Percentiles rank a stretch among this genome's conserved stretches.
These are phyloP conservation scores for Chloroceryle inda DNA, from an alignment of 2,797 vertebrate genomes.

Conservation along the genomic window DNA sequence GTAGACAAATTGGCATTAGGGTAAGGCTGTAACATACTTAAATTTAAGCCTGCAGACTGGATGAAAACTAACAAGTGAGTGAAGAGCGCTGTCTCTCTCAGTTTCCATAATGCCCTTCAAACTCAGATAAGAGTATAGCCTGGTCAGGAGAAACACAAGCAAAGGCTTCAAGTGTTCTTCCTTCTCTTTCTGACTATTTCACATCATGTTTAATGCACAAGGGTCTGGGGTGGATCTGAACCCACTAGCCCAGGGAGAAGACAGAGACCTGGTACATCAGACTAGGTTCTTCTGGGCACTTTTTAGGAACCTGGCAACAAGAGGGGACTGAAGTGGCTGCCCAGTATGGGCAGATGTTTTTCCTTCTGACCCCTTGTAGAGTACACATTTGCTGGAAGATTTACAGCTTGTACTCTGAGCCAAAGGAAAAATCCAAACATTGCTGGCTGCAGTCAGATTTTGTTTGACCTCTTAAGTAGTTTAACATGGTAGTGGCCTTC, in stretches of 20 bases:
- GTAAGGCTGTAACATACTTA: neutral
- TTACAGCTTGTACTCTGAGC: slow-evolving; percentile 37
- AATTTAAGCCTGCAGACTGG: neutral
- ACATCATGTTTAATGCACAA: neutral
- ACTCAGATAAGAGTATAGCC: neutral
- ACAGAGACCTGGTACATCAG: neutral
- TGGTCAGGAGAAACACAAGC: neutral
- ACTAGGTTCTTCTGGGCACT: slow-evolving; percentile 1
- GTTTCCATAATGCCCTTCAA: neutral
- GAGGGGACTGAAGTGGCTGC: neutral
- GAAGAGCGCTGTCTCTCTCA: neutral
- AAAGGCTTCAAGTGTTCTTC: neutral
- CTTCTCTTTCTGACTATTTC: neutral
- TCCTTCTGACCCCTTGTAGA: slow-evolving; percentile 55
- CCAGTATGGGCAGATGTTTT: slow-evolving; percentile 39
- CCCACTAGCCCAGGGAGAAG: neutral
- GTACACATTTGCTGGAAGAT: slow-evolving; percentile 48
- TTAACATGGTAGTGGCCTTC: slow-evolving; percentile 56
- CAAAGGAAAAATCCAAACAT: slow-evolving; percentile 68
- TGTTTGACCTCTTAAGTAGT: slow-evolving; percentile 65
- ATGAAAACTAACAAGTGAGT: neutral
- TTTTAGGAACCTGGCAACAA: slow-evolving; percentile 40
- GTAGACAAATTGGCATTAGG: neutral
- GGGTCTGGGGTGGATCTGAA: neutral
- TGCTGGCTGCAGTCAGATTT: slow-evolving; percentile 42